Evolutionary conservation across 2,888 invertebrate genomes (phyloP), one percentile per base, ranked within the genome.

Genomic region (Stenolophus ochropezus): DNA sequence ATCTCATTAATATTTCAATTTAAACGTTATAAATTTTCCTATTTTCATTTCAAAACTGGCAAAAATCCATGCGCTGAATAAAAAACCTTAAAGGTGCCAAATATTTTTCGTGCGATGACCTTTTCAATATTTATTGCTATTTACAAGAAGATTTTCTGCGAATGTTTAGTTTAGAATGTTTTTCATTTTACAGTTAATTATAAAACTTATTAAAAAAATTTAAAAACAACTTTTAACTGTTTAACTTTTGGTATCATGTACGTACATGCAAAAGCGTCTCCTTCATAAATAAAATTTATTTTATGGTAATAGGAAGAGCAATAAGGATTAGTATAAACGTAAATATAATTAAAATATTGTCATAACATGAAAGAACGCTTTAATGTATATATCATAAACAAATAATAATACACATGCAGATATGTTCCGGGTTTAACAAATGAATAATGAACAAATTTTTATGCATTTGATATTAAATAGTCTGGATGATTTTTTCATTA

Each of bases 71-170:
- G 49, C 11, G 23, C 16, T 73, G 47, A n/a, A n/a, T 23, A 73
- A 49, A 47, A 69, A 47, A 49, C 6, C 23, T 23, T 20, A 2
- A 4, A 14, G 20, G n/a, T 73, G 73, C 73, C 73, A 73, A 69
- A 69, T 69, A 69, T 73, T 73, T 49, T 47, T 20, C 47, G 73
- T 47, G 47, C 73, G 23, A 73, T 49, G 73, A 73, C 73, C 73
- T 73, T 71, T 49, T 47, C 21, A 23, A n/a, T 73, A 49, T 21
- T 47, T 73, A 73, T 73, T 23, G 21, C 73, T 49, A 49, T 73
- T 14, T 42, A 42, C 33, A 42, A 42, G 2, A 42, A 0, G n/a
- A n/a, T n/a, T n/a, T n/a, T n/a, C n/a, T n/a, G n/a, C n/a, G n/a
- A n/a, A n/a, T n/a, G n/a, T n/a, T n/a, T n/a, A n/a, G n/a, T n/a